phyloP scores from a whole-genome alignment of 2,888 invertebrate species.

The Drosophila meridionalis region DNA sequence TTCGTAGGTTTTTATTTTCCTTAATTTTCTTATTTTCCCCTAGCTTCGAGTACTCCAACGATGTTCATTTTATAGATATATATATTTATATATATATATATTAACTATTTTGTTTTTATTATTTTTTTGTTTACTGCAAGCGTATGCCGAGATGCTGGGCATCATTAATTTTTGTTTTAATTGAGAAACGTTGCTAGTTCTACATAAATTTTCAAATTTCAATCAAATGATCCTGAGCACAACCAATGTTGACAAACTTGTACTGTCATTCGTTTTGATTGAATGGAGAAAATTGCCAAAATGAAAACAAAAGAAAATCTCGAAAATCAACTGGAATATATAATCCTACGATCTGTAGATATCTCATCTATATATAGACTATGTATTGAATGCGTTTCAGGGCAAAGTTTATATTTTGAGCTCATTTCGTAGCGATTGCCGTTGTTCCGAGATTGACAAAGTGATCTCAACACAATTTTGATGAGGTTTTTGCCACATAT shows the following conservation, averaged over 20 bases:
- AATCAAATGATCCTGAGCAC: slow-evolving; percentile 28
- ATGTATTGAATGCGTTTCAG: not conserved
- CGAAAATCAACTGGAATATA: slow-evolving; percentile 22
- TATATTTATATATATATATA: not conserved
- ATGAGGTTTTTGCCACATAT: slow-evolving; percentile 5
- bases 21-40: not conserved
- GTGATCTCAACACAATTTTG: slow-evolving; percentile 11
- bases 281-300: slow-evolving; percentile 28
- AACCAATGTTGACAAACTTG: slow-evolving; percentile 51
- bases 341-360: slow-evolving; percentile 3
- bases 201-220: slow-evolving; percentile 67
- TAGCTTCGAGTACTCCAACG: not conserved
- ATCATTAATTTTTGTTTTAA: slow-evolving; percentile 11
- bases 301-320: slow-evolving; percentile 9
- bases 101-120: slow-evolving; percentile 13
- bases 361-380: slow-evolving; percentile 5
- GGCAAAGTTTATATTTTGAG: slow-evolving; percentile 20
- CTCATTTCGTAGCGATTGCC: slow-evolving; percentile 6
- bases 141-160: slow-evolving; percentile 38
- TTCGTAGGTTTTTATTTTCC: not conserved
- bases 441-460: slow-evolving; percentile 18
- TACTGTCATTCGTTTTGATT: slow-evolving; percentile 68
- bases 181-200: slow-evolving; percentile 83
- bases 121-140: slow-evolving; percentile 42
- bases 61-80: not conserved